These are phyloP conservation scores for Scartelaos histophorus DNA, from an alignment of 2,113 vertebrate species.

Conservation along the genomic window DNA sequence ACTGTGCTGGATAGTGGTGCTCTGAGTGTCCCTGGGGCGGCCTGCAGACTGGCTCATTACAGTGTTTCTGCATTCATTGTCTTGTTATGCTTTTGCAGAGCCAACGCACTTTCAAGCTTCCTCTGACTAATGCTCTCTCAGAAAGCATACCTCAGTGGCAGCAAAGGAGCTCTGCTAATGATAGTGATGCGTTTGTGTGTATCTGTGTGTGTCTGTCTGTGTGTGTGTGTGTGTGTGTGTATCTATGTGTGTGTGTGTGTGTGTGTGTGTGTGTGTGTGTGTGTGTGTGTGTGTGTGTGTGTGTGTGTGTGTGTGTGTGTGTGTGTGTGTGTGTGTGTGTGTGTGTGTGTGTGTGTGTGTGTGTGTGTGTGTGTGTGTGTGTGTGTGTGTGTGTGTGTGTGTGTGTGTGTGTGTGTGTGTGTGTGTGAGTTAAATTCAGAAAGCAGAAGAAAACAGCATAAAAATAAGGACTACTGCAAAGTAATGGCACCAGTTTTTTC, in stretches of 20 bases:
- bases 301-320: not conserved
- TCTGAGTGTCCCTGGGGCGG: slow-evolving; percentile 33
- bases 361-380: not conserved
- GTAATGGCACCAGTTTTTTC: slow-evolving; percentile 8
- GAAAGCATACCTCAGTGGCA: slow-evolving; percentile 29
- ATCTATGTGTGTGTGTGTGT: not conserved
- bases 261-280: not conserved
- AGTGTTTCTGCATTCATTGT: slow-evolving; percentile 46
- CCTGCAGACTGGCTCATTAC: slow-evolving; percentile 50
- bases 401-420: not conserved
- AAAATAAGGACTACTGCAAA: slow-evolving; percentile 14
- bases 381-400: not conserved
- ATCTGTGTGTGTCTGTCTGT: not conserved
- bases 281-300: not conserved
- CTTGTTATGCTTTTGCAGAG: slow-evolving; percentile 36
- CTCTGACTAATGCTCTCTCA: slow-evolving; percentile 38
- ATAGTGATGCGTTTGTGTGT: slow-evolving; percentile 15
- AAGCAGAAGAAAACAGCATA: slow-evolving; percentile 7
- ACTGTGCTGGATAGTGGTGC: slow-evolving; percentile 19
- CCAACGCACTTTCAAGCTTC: slow-evolving; percentile 38
- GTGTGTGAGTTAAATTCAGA: slow-evolving; percentile 16
- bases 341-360: not conserved
- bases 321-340: not conserved
- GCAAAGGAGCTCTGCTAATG: slow-evolving; percentile 25
- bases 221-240: not conserved